Percentiles rank a stretch among this genome's conserved stretches.
Evolutionary conservation across 2,888 invertebrate species (phyloP).

Genomic region (Geophilus truncorum): DNA sequence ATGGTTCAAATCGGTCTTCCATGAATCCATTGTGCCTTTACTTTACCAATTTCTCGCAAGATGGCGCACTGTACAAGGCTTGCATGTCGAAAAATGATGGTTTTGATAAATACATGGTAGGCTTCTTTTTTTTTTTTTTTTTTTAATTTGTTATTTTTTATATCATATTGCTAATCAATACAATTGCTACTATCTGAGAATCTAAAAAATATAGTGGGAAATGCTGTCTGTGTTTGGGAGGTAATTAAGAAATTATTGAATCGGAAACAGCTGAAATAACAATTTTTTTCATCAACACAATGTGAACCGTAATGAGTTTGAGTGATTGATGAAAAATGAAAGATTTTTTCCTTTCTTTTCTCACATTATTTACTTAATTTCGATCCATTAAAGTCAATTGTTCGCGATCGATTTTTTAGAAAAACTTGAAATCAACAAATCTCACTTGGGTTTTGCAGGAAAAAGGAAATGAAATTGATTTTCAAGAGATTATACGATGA

Average conservation of each 20-base stretch:
- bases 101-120: conserved; percentile 29
- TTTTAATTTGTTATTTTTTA: not conserved
- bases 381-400: no score
- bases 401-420: no score
- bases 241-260: not conserved
- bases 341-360: not conserved
- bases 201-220: not conserved
- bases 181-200: no score
- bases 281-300: not conserved
- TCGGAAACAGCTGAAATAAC: not conserved
- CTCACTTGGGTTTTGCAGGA: no score
- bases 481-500: not conserved
- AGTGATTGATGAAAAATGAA: not conserved
- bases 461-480: not conserved
- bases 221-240: not conserved
- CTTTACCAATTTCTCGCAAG: conserved; percentile 18
- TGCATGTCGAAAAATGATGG: conserved; percentile 26
- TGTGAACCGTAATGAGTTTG: not conserved
- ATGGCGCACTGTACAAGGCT: conserved; percentile 5
- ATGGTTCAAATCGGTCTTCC: conserved; percentile 13
- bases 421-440: no score
- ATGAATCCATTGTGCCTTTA: not conserved
- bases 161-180: no score
- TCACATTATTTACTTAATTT: not conserved
- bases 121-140: conserved; percentile 5